Conservation (phyloP, 2,888 invertebrate genomes). For the Nemotelus nigrinus region DNA sequence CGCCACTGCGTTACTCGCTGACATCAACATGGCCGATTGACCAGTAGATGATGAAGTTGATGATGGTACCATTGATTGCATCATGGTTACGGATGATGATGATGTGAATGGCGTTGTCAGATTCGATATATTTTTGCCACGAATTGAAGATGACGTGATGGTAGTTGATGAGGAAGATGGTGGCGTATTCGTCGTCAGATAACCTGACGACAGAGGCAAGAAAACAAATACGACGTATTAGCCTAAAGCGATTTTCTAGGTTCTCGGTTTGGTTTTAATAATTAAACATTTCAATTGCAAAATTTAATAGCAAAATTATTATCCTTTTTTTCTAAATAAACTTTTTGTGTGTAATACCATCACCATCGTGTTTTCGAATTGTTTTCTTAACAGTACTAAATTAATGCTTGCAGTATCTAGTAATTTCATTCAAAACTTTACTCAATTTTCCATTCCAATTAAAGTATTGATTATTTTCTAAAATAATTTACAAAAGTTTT, state of each 20-base stretch:
- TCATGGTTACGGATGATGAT: slow-evolving; percentile 54
- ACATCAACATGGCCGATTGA: slow-evolving; percentile 46
- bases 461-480: slow-evolving; percentile 1
- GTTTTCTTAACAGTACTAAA: neutral
- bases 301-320: slow-evolving; percentile 41
- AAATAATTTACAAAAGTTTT: slow-evolving; percentile 19
- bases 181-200: slow-evolving; percentile 65
- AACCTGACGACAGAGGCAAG: slow-evolving; percentile 67
- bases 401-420: neutral
- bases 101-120: slow-evolving; percentile 46
- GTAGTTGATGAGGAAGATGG: slow-evolving; percentile 51
- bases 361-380: slow-evolving; percentile 56
- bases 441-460: slow-evolving; percentile 36
- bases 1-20: slow-evolving; percentile 53
- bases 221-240: slow-evolving; percentile 64
- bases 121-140: slow-evolving; percentile 44
- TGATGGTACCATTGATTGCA: slow-evolving; percentile 49
- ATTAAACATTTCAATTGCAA: slow-evolving; percentile 4
- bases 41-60: slow-evolving; percentile 48
- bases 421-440: no score
- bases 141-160: slow-evolving; percentile 55
- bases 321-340: slow-evolving; percentile 50
- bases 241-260: slow-evolving; percentile 61
- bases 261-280: slow-evolving; percentile 18
- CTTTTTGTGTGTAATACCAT: slow-evolving; percentile 59